Base-by-base conservation (phyloP, 2,113 vertebrate species). In the Oncorhynchus clarkii region DNA sequence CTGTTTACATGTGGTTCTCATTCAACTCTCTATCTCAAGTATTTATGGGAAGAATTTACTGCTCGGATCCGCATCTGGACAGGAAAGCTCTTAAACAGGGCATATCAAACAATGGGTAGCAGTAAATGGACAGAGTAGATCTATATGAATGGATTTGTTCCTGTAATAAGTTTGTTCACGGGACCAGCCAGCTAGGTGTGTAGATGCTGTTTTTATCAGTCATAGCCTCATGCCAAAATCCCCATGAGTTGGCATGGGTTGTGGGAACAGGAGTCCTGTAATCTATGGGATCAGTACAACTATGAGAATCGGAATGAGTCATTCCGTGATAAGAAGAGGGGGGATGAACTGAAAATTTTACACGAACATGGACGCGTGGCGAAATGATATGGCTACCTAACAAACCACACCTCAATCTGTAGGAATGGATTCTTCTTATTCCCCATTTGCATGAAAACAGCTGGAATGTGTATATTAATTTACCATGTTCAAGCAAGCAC, bases 41-140 rank as follows among this genome's bases (percentile, higher is more conserved):
- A 92, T 93, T 92, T 92, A 88, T 92, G 92, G 90, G 90, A 92
- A 92, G 82, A 82, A 84, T 88, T 88, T 89, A 90, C 79, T 79
- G 83, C 80, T 73, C 79, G 67, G 82, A 88, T 82, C 75, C 24
- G 62, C 74, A 68, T 78, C 86, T 78, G 77, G 80, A 77, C 82
- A 83, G 81, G 39, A 51, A 70, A 88, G 78, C 48, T 66, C 76
- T 90, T 89, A 78, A 84, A 86, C 80, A 77, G 85, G 51, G 80
- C 83, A 84, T 75, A 74, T 89, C 71, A 80, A 83, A 73, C 84
- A 86, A 83, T 59, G 77, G 74, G 71, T 85, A 76, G 75, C 82
- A 79, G 74, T 77, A 71, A 74, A 79, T 68, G 67, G 16, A 18
- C 12, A 18, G 51, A 54, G 51, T 54, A 54, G 51, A 12, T 45